phyloP scores from a whole-genome alignment of 2,797 vertebrate species.

The Chaetodon trifasciatus region DNA sequence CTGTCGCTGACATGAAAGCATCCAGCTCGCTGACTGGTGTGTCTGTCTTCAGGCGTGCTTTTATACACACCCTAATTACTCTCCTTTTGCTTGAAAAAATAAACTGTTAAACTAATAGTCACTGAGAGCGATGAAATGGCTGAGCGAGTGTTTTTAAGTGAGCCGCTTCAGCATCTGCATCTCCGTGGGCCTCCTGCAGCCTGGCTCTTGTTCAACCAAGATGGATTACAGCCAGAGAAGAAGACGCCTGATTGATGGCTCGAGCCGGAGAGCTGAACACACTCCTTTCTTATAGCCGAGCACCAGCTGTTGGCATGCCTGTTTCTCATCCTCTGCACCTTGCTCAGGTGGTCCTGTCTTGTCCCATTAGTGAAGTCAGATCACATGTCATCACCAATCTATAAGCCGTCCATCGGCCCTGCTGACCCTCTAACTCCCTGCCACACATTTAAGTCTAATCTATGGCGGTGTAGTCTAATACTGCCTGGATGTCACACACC shows the following conservation, averaged over 20 bases:
- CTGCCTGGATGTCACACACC: slow-evolving; percentile 8
- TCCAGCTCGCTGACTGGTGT: slow-evolving; percentile 7
- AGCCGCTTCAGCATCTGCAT: slow-evolving; percentile 26
- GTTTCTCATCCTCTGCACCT: slow-evolving; percentile 46
- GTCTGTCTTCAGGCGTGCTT: slow-evolving; percentile 44
- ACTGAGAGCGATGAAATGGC: slow-evolving; percentile 30
- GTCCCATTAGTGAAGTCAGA: slow-evolving; percentile 58
- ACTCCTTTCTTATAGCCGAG: slow-evolving; percentile 25
- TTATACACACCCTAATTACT: slow-evolving; percentile 46
- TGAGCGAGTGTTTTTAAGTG: slow-evolving; percentile 46
- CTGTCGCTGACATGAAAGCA: slow-evolving; percentile 51
- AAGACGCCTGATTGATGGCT: slow-evolving; percentile 33
- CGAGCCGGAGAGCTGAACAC: slow-evolving; percentile 1
- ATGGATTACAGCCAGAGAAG: slow-evolving; percentile 24
- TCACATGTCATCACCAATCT: slow-evolving; percentile 60
- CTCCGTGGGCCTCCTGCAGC: slow-evolving; percentile 33
- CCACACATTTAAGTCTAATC: slow-evolving; percentile 27
- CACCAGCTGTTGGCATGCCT: slow-evolving; percentile 53
- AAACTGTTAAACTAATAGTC: slow-evolving; percentile 48
- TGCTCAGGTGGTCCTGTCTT: slow-evolving; percentile 58
- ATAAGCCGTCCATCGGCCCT: slow-evolving; percentile 41
- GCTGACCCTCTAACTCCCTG: slow-evolving; percentile 35
- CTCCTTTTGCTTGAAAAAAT: slow-evolving; percentile 43
- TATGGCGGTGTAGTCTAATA: background rate
- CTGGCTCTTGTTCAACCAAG: slow-evolving; percentile 26